Evolutionary conservation across 2,113 vertebrate species (phyloP).

Genomic region (Apistogramma diplotaenia): DNA sequence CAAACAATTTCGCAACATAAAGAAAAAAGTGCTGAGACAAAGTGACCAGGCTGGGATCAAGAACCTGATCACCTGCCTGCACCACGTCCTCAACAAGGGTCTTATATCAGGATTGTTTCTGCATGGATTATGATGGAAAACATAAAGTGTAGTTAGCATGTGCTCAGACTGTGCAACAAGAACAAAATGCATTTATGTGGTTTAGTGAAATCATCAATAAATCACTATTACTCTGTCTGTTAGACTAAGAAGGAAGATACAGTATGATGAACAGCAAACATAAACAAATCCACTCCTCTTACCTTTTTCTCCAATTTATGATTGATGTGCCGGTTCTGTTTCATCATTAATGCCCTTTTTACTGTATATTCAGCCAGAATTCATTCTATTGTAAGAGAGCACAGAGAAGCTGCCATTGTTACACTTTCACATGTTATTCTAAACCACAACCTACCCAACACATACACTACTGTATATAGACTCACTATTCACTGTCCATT

Average conservation of each 20-base stretch:
- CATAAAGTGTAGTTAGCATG: neutral
- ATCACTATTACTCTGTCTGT: accelerated
- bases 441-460: neutral
- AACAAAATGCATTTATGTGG: neutral
- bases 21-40: neutral
- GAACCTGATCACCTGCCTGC: neutral
- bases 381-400: neutral
- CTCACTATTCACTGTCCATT: neutral
- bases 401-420: no score
- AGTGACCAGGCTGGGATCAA: neutral
- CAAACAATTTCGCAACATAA: neutral
- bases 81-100: neutral
- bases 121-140: neutral
- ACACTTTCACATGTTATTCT: no score
- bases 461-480: neutral
- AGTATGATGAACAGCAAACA: neutral
- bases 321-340: neutral
- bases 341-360: neutral
- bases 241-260: neutral
- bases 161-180: neutral
- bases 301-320: neutral
- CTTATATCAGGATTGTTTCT: neutral
- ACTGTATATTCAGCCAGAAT: neutral
- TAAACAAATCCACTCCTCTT: neutral
- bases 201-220: neutral